Base-by-base conservation (phyloP, 1,140 invertebrate genomes). In the Theocolax elegans region DNA sequence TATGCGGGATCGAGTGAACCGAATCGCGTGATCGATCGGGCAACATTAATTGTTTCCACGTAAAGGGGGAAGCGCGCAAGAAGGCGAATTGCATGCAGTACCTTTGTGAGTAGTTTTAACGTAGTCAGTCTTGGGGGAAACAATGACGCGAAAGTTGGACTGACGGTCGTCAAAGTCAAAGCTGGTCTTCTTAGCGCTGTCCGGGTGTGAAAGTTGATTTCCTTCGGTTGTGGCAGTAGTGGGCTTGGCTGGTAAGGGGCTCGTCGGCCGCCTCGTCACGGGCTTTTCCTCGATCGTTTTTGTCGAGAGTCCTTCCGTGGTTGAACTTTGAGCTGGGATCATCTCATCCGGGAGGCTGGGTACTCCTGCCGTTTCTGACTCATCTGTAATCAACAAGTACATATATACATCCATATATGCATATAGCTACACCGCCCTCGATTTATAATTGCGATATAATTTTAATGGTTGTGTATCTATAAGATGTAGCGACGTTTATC, bases 91-190 rank as follows among this genome's bases (percentile, higher is more conserved):
- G 7, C 12, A 35, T 1, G 8, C 17, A 17, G 1, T 65, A 82
- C 81, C 80, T 77, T 78, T 80, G 31, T 68, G 72, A 40, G 77
- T 46, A n/a, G 76, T 82, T 42, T 81, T 80, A 0, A 79, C 78
- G 38, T 79, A 84, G 67, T 81, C 77, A 1, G 72, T 75, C 56
- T 79, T 76, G 1, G 79, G 67, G 6, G 78, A 58, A 6, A 72
- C 58, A 25, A 77, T 66, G 13, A 77, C 72, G 17, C 54, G 73
- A 27, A 74, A 72, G 56, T 72, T 65, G 46, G 44, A n/a, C 3
- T 53, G 44, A 0, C 35, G 54, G 15, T 62, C 58, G 42, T 67
- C 72, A 35, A 65, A 58, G 63, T 66, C 63, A 27, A 71, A 70
- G 21, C 10, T 19, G 12, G 15, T 31, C 42, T 21, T 63, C 60